These are phyloP conservation scores for Toxotes lorentzi DNA, from an alignment of 2,797 vertebrate species.

Conservation along the genomic window DNA sequence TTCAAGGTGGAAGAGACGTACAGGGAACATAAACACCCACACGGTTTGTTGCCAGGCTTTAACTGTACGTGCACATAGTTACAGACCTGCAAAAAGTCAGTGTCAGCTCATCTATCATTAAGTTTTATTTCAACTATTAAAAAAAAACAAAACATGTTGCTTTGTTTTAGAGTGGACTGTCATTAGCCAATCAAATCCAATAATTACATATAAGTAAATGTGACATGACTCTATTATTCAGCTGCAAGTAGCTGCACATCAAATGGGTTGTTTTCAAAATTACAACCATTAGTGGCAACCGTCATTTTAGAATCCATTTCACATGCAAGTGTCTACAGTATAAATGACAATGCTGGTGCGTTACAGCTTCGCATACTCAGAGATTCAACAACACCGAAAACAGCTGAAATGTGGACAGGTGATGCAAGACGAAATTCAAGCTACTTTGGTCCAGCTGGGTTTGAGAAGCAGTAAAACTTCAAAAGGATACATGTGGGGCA, in stretches of 20 bases:
- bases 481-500: neutral
- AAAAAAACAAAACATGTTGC: neutral
- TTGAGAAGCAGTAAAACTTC: slow-evolving; percentile 2
- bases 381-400: no score
- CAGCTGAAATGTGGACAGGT: neutral
- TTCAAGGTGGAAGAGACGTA: neutral
- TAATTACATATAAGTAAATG: neutral
- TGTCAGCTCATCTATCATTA: neutral
- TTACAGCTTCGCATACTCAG: neutral
- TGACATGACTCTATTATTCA: neutral
- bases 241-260: neutral
- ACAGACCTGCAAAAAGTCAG: neutral
- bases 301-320: neutral
- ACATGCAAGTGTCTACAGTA: neutral
- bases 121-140: neutral
- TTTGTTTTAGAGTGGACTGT: neutral
- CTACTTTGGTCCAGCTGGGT: neutral
- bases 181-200: neutral
- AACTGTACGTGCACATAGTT: neutral
- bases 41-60: neutral
- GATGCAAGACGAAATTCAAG: neutral
- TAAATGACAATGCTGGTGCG: neutral
- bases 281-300: no score
- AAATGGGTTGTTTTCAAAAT: neutral
- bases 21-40: neutral